Base-by-base conservation (phyloP, 1,140 invertebrate genomes). In the Saccostrea echinata region DNA sequence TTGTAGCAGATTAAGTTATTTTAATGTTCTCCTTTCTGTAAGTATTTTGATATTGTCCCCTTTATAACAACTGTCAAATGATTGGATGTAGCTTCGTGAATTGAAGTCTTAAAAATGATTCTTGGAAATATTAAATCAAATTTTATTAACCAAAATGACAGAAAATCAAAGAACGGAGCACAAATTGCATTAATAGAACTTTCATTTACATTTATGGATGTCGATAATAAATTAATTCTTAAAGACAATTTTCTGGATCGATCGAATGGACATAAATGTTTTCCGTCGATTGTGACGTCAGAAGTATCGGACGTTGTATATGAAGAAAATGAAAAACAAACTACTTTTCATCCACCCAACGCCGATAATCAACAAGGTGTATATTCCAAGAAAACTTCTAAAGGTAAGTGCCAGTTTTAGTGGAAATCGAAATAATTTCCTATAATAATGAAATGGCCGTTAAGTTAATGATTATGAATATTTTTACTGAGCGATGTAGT, bases 91-190 rank as follows among this genome's bases (percentile, higher is more conserved):
- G 30, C 27, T 76, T 76, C 68, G 18, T 33, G 27, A 27, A 30
- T 2, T 76, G 68, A 76, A 76, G 27, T 76, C 68, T 33, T 33
- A 76, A 13, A 76, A 76, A 76, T 76, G 68, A 30, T 30, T 76
- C 27, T 76, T 11, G 13, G 16, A 1, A 76, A 76, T 76, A 76
- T 76, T 76, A 76, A 76, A 76, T 76, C 68, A 76, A 76, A 76
- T 30, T 76, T 27, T 27, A 76, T 30, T 30, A 13, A 30, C 24
- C 3, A 24, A 33, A 27, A 30, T 76, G 68, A 33, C 68, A 76
- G 68, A 76, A 76, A 76, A 61, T 76, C 68, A 76, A 76, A 24
- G 68, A 76, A 13, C 13, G 33, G 24, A 30, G 0, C 11, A 30
- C 68, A 76, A 76, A 76, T 76, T 76, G 68, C 68, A 76, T 33